Evolutionary conservation across 2,888 invertebrate genomes (phyloP), one percentile per base, ranked within the genome.

Genomic region (Conomelus anceps): DNA sequence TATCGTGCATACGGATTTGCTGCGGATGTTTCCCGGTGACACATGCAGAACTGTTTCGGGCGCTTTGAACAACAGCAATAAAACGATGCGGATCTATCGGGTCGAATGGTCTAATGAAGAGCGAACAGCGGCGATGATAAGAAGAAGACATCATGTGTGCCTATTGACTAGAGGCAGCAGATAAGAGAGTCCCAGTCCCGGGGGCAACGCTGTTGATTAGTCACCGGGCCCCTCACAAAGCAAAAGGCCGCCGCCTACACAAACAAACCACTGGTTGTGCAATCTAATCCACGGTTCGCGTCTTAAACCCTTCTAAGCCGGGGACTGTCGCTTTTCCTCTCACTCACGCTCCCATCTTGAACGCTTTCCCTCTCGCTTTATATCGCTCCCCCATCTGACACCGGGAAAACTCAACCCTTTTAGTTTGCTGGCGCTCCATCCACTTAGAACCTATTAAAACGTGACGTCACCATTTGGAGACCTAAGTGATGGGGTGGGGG

Each of bases 231-330:
- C 1, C 1, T n/a, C 63, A 63, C 63, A 63, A 63, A 63, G 63
- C 63, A 63, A 63, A 63, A 63, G 63, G 63, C 63, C 63, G 34
- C 34, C 86, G 86, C 4, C 86, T 86, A 86, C 24, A 86, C 86
- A 86, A 86, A 86, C 86, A 63, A 63, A 86, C 86, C 86, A 86
- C 86, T 86, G 86, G 26, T 86, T 86, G 86, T 86, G 86, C 86
- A 86, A 86, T 86, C 86, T 86, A 86, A 86, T 86, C 86, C 86
- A 26, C 86, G 24, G 26, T 86, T 86, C 26, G 24, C 29, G 86
- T 86, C 86, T 86, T 86, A 86, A 86, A 86, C 86, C 86, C 86
- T 86, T 26, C 86, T 63, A 63, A 63, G 63, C 63, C 63, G n/a
- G n/a, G n/a, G n/a, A n/a, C 63, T 63, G n/a, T n/a, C 63, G n/a